A percentile compares a stretch with the other conserved stretches of the same genome.
phyloP scores from a whole-genome alignment of 1,140 invertebrate species.

The Musca domestica region DNA sequence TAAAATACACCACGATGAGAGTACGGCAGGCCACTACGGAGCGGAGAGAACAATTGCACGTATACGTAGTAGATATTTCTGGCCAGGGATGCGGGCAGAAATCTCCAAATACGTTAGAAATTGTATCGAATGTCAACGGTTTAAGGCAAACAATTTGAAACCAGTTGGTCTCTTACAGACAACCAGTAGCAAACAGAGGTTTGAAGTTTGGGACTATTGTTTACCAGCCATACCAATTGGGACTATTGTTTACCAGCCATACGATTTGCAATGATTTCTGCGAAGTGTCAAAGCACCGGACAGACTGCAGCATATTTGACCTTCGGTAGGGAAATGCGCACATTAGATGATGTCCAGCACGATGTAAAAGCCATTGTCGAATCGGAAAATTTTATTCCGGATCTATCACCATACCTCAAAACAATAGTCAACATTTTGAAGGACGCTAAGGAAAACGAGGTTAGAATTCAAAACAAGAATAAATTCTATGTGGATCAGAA shows the following conservation, averaged over 20 bases:
- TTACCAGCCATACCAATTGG: conserved; percentile 40
- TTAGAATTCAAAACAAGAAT: conserved; percentile 6
- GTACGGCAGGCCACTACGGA: conserved; percentile 38
- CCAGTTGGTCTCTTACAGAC: conserved; percentile 32
- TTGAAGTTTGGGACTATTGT: conserved; percentile 41
- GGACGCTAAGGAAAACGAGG: conserved; percentile 27
- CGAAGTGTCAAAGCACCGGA: conserved; percentile 44
- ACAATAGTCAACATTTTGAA: conserved; percentile 26
- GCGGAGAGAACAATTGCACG: conserved; percentile 33
- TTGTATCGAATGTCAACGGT: conserved; percentile 37
- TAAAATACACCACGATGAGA: conserved; percentile 37
- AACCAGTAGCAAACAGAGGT: conserved; percentile 26
- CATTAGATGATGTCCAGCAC: conserved; percentile 30
- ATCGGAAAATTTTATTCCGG: conserved; percentile 35
- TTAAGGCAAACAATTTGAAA: conserved; percentile 32
- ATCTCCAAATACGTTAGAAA: not conserved
- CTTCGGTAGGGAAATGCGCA: conserved; percentile 42
- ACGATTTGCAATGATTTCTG: conserved; percentile 54
- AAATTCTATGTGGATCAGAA: conserved; percentile 27
- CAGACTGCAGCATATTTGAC: conserved; percentile 53
- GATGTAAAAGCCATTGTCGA: conserved; percentile 35
- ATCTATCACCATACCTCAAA: conserved; percentile 37
- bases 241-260: conserved; percentile 42
- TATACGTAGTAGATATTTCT: conserved; percentile 38
- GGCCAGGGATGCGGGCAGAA: no score